Base-by-base conservation (phyloP, 2,888 invertebrate genomes). In the Dynastes grantii region DNA sequence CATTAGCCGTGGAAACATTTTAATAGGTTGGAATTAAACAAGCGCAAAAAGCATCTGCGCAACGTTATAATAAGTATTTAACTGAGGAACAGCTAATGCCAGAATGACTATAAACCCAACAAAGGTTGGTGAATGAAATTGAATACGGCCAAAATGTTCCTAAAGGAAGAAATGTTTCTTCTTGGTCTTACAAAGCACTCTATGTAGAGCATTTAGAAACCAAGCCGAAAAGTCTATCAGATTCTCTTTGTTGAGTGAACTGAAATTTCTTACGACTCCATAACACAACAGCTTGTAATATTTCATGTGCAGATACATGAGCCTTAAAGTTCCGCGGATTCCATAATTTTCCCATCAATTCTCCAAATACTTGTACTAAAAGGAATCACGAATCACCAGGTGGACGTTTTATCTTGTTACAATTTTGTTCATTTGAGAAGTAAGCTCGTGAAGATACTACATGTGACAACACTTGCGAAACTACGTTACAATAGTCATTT, bases 301-400 rank as follows among this genome's bases (percentile, higher is more conserved):
- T 99, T 91, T 99, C 99, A 87, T 99, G 99, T 0, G 99, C 99
- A 27, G 98, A 98, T 0, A 99, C 99, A 86, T 99, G 99, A 0
- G 98, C 96, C 89, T 99, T 99, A 88, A 99, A 99, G 86, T 99
- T 99, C 58, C 98, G 91, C 0, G 99, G 98, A 89, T 99, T 99
- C 99, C 99, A 99, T 84, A 99, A 90, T 88, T 99, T 99, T 22
- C 99, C 91, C 90, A 99, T 93, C 40, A 99, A 90, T 87, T 99
- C 99, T 0, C 99, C 99, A 88, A 98, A 99, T 85, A 95, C 90
- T 86, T 97, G 96, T 0, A 98, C 97, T 67, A 99, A 90, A 40
- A 98, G 92, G 86, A 96, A 97, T 77, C 95, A 94, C 1, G 97
- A 98, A 89, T 99, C 98, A 0, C 99, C 99, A 0, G 99, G 98